phyloP scores from a whole-genome alignment of 2,797 vertebrate species.

The Chloroceryle amazona region DNA sequence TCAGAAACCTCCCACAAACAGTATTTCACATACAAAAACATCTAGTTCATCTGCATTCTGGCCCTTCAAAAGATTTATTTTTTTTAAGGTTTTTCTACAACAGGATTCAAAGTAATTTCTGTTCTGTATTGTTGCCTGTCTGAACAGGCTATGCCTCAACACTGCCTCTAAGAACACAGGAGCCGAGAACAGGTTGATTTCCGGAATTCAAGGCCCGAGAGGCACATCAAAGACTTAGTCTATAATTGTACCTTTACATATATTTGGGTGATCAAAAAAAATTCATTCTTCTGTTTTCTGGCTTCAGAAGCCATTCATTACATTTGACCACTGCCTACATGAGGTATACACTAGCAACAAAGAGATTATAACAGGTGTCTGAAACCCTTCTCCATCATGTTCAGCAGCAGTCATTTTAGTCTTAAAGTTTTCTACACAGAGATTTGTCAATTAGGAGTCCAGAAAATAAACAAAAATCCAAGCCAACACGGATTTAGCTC shows the following conservation, averaged over 20 bases:
- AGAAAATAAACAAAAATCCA: background rate
- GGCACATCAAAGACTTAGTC: background rate
- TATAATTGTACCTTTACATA: background rate
- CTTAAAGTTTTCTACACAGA: background rate
- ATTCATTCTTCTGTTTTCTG: background rate
- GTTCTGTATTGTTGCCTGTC: background rate
- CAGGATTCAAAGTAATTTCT: background rate
- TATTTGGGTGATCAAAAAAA: background rate
- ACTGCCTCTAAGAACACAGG: background rate
- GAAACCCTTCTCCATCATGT: background rate
- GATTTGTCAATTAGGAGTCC: background rate
- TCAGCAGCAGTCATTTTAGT: background rate
- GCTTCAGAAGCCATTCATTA: background rate
- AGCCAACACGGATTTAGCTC: background rate
- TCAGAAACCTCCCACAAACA: background rate
- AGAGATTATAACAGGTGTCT: background rate
- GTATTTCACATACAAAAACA: background rate
- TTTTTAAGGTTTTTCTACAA: background rate
- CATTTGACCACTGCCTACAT: background rate
- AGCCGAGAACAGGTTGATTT: background rate
- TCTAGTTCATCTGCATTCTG: background rate
- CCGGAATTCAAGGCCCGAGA: background rate
- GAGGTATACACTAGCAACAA: background rate
- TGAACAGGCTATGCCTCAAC: background rate
- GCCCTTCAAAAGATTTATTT: background rate